Conservation (phyloP, 2,888 invertebrate genomes). For the Ochropleura plecta region DNA sequence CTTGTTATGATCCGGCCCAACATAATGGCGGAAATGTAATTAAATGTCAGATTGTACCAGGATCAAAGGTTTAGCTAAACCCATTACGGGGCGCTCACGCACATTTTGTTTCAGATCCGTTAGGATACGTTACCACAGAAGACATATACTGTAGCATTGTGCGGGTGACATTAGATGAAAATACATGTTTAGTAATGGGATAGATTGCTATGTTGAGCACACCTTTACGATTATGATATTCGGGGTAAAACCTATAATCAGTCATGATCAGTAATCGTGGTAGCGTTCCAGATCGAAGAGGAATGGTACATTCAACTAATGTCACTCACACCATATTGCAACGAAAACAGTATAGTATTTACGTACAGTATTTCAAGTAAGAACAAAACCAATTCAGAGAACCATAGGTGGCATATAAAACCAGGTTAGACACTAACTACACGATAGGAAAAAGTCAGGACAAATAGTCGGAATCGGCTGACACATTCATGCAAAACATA, state of each 20-base stretch:
- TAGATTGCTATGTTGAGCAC: no score
- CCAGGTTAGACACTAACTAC: no score
- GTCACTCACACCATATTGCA: no score
- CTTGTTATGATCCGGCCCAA: constrained; percentile 60
- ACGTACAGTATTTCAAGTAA: background rate
- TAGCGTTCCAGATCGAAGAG: no score
- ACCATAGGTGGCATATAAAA: no score
- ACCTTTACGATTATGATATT: no score
- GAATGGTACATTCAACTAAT: no score
- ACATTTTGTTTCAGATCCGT: constrained; percentile 45
- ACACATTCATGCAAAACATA: background rate
- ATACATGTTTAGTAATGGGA: no score
- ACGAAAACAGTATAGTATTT: background rate
- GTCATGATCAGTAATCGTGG: no score
- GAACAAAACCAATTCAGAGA: background rate
- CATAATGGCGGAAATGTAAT: constrained; percentile 68
- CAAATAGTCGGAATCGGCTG: background rate
- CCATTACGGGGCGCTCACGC: constrained; percentile 59
- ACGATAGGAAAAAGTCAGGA: no score
- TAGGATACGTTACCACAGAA: constrained; percentile 6
- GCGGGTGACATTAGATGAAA: no score
- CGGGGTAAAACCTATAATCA: no score
- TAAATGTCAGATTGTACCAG: constrained; percentile 67
- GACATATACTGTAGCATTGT: background rate
- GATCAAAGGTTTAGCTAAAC: constrained; percentile 70